Evolutionary conservation across 2,113 vertebrate species (phyloP).

Genomic region (Lynx canadensis): DNA sequence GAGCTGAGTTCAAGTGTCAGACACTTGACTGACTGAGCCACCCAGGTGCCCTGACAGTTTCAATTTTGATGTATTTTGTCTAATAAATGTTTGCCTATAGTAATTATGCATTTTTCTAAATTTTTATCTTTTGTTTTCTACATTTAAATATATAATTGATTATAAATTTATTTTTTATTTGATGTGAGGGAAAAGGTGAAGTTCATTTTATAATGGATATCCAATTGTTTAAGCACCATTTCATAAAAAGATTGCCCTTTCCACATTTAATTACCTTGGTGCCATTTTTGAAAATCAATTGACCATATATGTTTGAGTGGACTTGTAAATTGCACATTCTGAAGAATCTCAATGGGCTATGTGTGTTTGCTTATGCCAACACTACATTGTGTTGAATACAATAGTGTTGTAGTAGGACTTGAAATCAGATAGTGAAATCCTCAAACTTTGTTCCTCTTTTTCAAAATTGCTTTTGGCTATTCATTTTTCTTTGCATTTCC

Average conservation of each 20-base stretch:
- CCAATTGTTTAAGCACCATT: background rate
- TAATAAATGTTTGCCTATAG: background rate
- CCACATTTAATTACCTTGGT: background rate
- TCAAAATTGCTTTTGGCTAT: background rate
- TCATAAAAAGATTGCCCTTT: background rate
- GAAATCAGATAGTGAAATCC: background rate
- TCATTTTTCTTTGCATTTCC: background rate
- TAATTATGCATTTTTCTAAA: background rate
- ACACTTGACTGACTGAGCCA: too few relatives aligned
- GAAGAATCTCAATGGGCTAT: background rate
- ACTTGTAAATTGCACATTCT: too few relatives aligned
- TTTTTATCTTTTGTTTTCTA: background rate
- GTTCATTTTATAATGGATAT: background rate
- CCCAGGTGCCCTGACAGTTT: too few relatives aligned
- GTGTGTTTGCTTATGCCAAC: background rate
- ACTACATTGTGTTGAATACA: background rate
- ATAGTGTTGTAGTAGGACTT: background rate
- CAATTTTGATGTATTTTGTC: background rate
- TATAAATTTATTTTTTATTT: background rate
- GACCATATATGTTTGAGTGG: rapidly evolving
- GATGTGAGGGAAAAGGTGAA: background rate
- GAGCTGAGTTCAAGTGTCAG: too few relatives aligned
- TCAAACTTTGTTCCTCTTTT: background rate
- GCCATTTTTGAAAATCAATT: background rate
- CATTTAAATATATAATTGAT: background rate